A percentile compares a stretch with the other conserved stretches of the same genome.
Conservation (phyloP, 2,113 vertebrate species). For the Protobothrops mucrosquamatus region DNA sequence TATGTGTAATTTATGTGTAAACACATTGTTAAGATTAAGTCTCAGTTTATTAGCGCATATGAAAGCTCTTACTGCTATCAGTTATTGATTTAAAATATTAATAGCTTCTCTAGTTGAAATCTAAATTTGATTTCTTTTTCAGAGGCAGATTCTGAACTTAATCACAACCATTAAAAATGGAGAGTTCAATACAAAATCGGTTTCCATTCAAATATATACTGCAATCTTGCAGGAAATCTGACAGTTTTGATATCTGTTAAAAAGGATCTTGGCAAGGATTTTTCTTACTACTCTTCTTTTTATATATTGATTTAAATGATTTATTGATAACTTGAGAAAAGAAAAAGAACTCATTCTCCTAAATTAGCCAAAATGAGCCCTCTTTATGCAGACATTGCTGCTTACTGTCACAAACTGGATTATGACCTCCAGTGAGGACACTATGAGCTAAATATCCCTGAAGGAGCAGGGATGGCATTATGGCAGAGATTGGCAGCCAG, state of each 20-base stretch:
- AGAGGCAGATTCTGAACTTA: not conserved
- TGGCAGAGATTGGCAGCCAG: no score
- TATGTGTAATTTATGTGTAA: not conserved
- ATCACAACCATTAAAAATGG: not conserved
- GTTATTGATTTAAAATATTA: not conserved
- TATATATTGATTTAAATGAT: not conserved
- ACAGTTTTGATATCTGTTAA: not conserved
- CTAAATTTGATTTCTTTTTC: not conserved
- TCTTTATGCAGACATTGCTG: not conserved
- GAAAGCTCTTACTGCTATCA: not conserved
- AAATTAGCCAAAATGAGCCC: not conserved
- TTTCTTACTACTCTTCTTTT: not conserved
- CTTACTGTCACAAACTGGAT: not conserved
- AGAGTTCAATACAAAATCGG: not conserved
- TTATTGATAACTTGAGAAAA: not conserved
- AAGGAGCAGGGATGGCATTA: no score
- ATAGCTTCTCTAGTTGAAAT: not conserved
- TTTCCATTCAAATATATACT: not conserved
- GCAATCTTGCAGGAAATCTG: not conserved
- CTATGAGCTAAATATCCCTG: no score
- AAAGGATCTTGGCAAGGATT: not conserved
- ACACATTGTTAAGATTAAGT: not conserved
- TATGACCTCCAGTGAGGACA: not conserved
- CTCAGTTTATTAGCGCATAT: not conserved
- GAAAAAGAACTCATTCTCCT: not conserved